phyloP scores from a whole-genome alignment of 2,888 invertebrate species.

The Chymomyza caudatula region DNA sequence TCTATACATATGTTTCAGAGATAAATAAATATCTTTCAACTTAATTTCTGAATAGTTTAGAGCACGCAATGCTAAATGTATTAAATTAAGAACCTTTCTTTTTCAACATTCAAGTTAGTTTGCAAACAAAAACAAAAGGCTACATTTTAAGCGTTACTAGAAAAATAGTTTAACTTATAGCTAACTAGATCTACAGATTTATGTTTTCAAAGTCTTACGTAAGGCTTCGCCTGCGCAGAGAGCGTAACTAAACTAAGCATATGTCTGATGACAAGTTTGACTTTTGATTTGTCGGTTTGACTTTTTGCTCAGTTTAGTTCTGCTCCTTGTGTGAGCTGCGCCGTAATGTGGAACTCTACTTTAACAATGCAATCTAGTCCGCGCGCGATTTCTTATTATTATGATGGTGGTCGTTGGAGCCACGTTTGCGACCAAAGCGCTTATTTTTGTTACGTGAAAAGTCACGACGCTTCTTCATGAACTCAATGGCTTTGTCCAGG shows the following conservation, averaged over 20 bases:
- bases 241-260: background rate
- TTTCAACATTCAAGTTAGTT: background rate
- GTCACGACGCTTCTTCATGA: constrained; percentile 81
- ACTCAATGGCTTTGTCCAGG: constrained; percentile 82
- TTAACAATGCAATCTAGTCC: constrained; percentile 38
- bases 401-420: constrained; percentile 62
- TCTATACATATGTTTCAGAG: constrained; percentile 42
- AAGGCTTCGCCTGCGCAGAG: background rate
- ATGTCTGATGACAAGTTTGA: background rate
- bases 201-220: constrained; percentile 4
- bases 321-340: too few relatives aligned
- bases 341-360: too few relatives aligned
- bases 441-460: constrained; percentile 66
- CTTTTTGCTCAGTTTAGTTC: background rate
- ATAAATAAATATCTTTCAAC: constrained; percentile 7
- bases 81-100: background rate
- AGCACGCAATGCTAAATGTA: background rate
- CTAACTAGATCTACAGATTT: constrained; percentile 56
- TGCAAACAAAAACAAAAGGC: constrained; percentile 2
- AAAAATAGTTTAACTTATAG: constrained; percentile 37
- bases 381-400: constrained; percentile 59
- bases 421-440: constrained; percentile 73
- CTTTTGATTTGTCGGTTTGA: too few relatives aligned
- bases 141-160: background rate
- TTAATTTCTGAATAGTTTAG: background rate